phyloP scores from a whole-genome alignment of 2,888 invertebrate species.

The Theretra japonica region DNA sequence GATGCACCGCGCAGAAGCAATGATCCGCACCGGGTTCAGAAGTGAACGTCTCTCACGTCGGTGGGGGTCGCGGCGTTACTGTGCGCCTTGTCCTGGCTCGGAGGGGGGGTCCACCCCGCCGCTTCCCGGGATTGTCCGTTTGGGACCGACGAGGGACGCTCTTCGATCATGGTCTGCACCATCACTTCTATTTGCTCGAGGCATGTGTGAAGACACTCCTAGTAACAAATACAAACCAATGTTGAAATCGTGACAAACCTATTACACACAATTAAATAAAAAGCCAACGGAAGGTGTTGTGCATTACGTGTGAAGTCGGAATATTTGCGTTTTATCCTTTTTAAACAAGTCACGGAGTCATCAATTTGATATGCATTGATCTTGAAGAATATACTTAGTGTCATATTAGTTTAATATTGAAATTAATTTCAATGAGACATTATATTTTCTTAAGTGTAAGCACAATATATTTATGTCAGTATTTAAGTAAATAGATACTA shows the following conservation, averaged over 20 bases:
- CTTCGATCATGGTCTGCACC: conserved; percentile 86
- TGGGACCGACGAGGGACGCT: conserved; percentile 71
- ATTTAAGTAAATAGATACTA: conserved; percentile 55
- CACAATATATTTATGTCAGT: neutral
- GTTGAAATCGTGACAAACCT: neutral
- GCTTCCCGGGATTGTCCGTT: conserved; percentile 76
- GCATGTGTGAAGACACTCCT: conserved; percentile 93
- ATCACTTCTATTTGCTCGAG: conserved; percentile 92
- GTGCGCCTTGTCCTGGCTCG: conserved; percentile 85
- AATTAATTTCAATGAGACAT: too few species aligned
- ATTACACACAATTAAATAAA: neutral
- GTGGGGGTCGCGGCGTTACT: conserved; percentile 93
- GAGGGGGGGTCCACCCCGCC: conserved; percentile 76
- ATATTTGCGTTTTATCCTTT: neutral
- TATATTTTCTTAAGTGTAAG: neutral
- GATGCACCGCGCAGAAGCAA: conserved; percentile 74
- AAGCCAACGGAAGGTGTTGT: neutral
- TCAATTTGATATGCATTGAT: too few species aligned
- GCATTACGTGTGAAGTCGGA: neutral
- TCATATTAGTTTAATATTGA: too few species aligned
- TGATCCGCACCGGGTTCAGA: conserved; percentile 76
- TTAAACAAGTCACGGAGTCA: too few species aligned
- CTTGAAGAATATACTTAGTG: too few species aligned
- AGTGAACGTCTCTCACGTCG: conserved; percentile 93
- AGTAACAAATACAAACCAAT: conserved; percentile 55